phyloP scores from a whole-genome alignment of 2,113 vertebrate species.

The Electrona antarctica region DNA sequence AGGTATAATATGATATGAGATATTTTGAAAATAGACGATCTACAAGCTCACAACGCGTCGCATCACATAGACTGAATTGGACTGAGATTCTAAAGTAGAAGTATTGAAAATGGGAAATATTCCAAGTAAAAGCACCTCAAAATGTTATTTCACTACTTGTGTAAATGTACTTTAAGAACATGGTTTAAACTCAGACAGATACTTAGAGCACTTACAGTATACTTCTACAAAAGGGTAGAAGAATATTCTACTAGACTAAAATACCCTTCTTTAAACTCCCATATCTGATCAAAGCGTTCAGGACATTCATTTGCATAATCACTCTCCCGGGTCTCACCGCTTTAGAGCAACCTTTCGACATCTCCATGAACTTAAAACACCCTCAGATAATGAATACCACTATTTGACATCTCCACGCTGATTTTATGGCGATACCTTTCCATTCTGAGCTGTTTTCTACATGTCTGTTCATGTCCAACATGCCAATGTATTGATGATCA shows the following conservation, averaged over 20 bases:
- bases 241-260: neutral
- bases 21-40: too few species aligned
- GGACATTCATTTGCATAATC: slow-evolving; percentile 21
- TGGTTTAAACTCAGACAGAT: neutral
- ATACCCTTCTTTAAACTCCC: neutral
- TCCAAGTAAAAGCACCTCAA: too few species aligned
- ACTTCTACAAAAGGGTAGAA: neutral
- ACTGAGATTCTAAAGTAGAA: too few species aligned
- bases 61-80: too few species aligned
- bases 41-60: too few species aligned
- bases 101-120: too few species aligned
- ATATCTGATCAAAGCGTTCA: neutral
- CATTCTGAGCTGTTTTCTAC: slow-evolving; percentile 42
- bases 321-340: neutral
- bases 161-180: too few species aligned
- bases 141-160: too few species aligned
- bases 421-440: slow-evolving; percentile 29
- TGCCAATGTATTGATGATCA: slow-evolving; percentile 27
- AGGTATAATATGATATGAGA: too few species aligned
- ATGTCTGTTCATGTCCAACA: slow-evolving; percentile 39
- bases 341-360: neutral
- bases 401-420: slow-evolving; percentile 32
- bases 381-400: slow-evolving; percentile 25
- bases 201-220: neutral
- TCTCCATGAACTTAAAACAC: slow-evolving; percentile 7